These are phyloP conservation scores for Adoxophyes honmai DNA, from an alignment of 1,140 invertebrate species.

Conservation along the genomic window DNA sequence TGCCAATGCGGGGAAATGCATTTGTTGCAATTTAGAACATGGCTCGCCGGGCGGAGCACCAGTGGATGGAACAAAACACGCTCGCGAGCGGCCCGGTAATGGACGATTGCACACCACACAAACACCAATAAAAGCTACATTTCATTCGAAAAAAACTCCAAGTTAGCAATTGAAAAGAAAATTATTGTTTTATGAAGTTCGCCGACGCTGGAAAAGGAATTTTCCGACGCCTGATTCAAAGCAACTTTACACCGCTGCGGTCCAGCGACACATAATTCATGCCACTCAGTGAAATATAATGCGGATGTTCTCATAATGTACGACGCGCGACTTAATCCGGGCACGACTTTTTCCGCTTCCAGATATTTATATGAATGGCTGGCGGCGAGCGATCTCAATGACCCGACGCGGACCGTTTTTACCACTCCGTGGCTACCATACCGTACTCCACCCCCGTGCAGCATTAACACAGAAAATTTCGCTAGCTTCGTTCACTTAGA, in stretches of 20 bases:
- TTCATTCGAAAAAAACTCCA: background rate
- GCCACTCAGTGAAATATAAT: slow-evolving; percentile 59
- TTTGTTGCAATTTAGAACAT: slow-evolving; percentile 30
- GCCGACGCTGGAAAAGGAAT: slow-evolving; percentile 22
- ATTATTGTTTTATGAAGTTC: slow-evolving; percentile 20
- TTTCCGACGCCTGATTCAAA: slow-evolving; percentile 41
- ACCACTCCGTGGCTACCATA: background rate
- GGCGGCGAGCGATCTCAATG: slow-evolving; percentile 13
- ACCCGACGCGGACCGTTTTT: background rate
- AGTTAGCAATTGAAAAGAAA: slow-evolving; percentile 12
- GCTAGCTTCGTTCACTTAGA: too few relatives aligned
- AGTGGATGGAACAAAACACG: slow-evolving; percentile 22
- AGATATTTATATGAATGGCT: slow-evolving; percentile 45
- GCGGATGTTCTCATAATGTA: slow-evolving; percentile 63
- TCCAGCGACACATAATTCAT: slow-evolving; percentile 55
- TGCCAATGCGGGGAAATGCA: slow-evolving; percentile 31
- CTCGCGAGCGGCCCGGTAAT: slow-evolving; percentile 9
- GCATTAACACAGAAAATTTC: too few relatives aligned
- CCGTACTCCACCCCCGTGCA: background rate
- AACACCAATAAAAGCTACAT: slow-evolving; percentile 6
- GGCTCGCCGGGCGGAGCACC: slow-evolving; percentile 2
- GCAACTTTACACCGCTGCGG: slow-evolving; percentile 42
- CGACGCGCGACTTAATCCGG: slow-evolving; percentile 57
- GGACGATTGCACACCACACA: slow-evolving; percentile 4
- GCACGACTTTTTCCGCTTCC: slow-evolving; percentile 44